A percentile compares a stretch with the other conserved stretches of the same genome.
Conservation (phyloP, 2,113 vertebrate genomes). For the Pseudorectes ferrugineus region DNA sequence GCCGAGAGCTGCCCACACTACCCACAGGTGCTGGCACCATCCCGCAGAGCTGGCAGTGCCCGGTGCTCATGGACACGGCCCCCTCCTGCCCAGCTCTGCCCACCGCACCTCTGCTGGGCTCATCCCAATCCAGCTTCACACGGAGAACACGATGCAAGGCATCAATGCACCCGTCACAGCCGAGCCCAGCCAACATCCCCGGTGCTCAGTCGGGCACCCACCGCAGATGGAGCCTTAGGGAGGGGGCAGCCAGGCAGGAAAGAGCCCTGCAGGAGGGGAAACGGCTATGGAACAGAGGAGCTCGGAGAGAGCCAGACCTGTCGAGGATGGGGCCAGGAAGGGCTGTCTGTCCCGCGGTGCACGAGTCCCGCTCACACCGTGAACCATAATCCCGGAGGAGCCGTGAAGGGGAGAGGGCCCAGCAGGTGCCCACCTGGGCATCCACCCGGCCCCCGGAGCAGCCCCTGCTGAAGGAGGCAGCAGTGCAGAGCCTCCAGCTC, state of each 20-base stretch:
- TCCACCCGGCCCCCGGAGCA: rapidly evolving
- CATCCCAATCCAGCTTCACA: rapidly evolving
- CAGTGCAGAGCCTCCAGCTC: background rate
- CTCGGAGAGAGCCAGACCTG: rapidly evolving
- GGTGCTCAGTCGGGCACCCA: rapidly evolving
- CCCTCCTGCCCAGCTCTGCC: background rate
- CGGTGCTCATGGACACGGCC: rapidly evolving
- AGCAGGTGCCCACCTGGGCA: background rate
- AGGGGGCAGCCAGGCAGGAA: background rate
- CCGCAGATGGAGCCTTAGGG: rapidly evolving
- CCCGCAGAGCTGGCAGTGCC: background rate
- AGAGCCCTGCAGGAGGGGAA: background rate
- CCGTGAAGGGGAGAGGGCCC: background rate
- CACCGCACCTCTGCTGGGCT: rapidly evolving
- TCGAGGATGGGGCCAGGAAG: rapidly evolving
- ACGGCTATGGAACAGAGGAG: rapidly evolving
- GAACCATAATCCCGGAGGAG: background rate
- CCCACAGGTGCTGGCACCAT: rapidly evolving
- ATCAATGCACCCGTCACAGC: rapidly evolving
- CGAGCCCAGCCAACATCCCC: rapidly evolving
- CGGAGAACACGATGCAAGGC: rapidly evolving
- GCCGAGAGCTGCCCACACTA: rapidly evolving
- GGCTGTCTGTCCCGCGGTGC: rapidly evolving
- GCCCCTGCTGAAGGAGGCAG: background rate
- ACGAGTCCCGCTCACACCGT: rapidly evolving